Base-by-base conservation (phyloP, 37 sponge, comb jelly and placozoan genomes). In the Agelas oroides region DNA sequence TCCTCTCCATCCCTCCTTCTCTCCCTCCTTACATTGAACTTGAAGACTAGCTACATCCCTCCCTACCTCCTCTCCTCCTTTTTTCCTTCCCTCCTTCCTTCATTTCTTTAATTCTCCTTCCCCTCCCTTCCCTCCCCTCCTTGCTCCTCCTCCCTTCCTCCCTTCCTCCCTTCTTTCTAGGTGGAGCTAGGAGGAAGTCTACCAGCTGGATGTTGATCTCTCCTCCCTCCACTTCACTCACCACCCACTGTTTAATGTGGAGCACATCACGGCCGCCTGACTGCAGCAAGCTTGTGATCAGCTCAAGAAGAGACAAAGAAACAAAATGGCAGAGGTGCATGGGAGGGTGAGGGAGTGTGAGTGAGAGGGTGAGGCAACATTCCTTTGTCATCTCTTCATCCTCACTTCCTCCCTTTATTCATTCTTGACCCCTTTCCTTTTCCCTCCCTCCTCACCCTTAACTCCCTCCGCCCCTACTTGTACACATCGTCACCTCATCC, bases 231-330 rank as follows among this genome's bases (percentile, higher is more conserved):
- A 92, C 0, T 94, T 97, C 84, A 40, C 78, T 13, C 97, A 97
- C 70, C 97, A 97, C 59, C 93, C 92, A 27, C 89, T 97, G 59
- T 97, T 90, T 78, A 92, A 83, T 63, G 40, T 40, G 33, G 97
- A 97, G 70, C 97, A 97, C 70, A 87, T 94, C 40, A 63, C 92
- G 6, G 67, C 81, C 30, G 70, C 87, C 24, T 39, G 56, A 37
- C 83, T 97, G 65, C 66, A 70, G 23, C 60, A 80, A 58, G 58
- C 68, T 12, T 89, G 77, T 66, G 34, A 59, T 0, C 78, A 84
- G 35, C 85, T 74, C 72, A 27, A 33, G 25, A 27, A 33, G 25
- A 77, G 54, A 16, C 58, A 65, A 57, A 60, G 72, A 2, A 32
- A 30, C 53, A 80, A 53, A 30, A 74, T 28, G 24, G 34, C 40